A percentile compares a stretch with the other conserved stretches of the same genome.
Conservation (phyloP, 2,113 vertebrate species). For the Fregata magnificens region DNA sequence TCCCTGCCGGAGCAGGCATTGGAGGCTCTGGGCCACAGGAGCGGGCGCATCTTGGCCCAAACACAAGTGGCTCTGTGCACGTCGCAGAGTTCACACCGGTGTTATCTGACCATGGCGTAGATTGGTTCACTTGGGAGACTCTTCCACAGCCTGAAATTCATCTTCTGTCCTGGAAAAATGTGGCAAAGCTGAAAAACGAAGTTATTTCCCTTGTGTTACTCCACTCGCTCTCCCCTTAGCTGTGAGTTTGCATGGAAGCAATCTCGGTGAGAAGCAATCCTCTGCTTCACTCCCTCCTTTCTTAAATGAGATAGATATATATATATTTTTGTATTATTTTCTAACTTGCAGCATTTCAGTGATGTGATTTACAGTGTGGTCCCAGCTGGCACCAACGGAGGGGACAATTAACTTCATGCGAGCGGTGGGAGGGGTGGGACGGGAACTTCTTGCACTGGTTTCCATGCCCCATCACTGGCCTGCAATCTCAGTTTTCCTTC, state of each 20-base stretch:
- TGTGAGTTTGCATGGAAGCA: not conserved
- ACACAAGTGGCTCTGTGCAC: not conserved
- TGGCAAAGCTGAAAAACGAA: not conserved
- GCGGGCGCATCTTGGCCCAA: not conserved
- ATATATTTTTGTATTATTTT: not conserved
- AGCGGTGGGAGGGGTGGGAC: not conserved
- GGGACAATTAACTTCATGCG: not conserved
- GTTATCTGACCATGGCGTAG: accelerated
- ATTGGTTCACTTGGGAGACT: not conserved
- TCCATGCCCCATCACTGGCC: not conserved
- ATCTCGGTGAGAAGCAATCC: not conserved
- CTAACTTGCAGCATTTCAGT: not conserved
- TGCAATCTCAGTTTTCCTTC: not conserved
- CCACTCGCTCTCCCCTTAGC: not conserved
- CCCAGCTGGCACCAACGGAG: not conserved
- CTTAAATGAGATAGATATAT: not conserved
- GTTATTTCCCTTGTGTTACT: not conserved
- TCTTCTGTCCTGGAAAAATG: not conserved
- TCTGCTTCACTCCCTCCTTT: not conserved
- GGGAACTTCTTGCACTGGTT: not conserved
- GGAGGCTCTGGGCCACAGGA: not conserved
- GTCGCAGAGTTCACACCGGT: accelerated
- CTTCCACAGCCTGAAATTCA: not conserved
- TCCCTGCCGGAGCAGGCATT: not conserved
- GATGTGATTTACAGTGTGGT: not conserved